Conservation (phyloP, 2,797 vertebrate species). For the Anniella stebbinsi region DNA sequence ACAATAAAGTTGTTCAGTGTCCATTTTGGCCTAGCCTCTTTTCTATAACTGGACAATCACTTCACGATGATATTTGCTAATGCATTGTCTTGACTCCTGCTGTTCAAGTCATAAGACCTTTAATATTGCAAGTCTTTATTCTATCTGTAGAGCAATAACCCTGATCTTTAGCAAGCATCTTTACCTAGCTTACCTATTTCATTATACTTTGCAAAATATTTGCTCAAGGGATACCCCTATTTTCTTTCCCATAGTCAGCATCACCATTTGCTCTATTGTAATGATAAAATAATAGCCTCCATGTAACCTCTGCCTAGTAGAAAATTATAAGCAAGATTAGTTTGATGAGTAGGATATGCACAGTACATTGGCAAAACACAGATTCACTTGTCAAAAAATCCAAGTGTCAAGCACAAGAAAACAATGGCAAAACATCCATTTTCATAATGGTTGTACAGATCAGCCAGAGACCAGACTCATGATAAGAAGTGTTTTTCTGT, state of each 20-base stretch:
- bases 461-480: neutral
- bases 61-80: neutral
- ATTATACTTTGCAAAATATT: neutral
- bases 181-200: neutral
- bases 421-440: neutral
- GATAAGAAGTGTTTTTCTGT: neutral
- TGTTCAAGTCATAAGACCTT: neutral
- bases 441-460: conserved; percentile 9
- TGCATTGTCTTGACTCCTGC: neutral
- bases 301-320: neutral
- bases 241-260: neutral
- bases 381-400: neutral
- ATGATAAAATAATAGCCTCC: neutral
- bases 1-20: neutral
- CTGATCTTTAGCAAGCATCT: neutral
- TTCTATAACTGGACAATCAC: neutral
- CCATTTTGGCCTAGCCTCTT: neutral
- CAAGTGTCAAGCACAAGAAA: neutral
- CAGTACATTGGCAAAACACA: neutral
- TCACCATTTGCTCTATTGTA: neutral
- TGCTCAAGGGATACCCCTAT: neutral
- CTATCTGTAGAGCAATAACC: neutral
- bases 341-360: neutral
- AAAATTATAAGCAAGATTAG: neutral
- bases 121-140: neutral